Evolutionary conservation across 1,140 invertebrate genomes (phyloP).

Genomic region (Zeugodacus cucurbitae): DNA sequence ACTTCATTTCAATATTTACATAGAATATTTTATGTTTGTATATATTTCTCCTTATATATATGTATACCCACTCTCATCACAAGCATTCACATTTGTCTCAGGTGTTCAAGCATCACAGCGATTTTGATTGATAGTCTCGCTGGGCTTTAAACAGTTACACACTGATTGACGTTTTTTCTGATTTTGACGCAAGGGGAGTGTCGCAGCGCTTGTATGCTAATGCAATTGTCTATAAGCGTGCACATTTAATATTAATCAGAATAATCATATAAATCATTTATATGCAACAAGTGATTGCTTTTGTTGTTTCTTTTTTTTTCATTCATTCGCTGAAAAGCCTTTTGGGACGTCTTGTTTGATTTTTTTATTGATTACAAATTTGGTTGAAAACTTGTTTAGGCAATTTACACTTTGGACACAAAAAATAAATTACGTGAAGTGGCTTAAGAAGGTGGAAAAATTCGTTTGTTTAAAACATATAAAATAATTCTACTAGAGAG

Average conservation of each 20-base stretch:
- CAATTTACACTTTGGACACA: not conserved
- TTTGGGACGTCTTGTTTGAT: not conserved
- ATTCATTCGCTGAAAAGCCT: not conserved
- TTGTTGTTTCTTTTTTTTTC: not conserved
- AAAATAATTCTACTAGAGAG: no score
- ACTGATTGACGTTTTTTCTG: conserved; percentile 7
- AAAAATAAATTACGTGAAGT: not conserved
- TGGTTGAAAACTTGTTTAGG: not conserved
- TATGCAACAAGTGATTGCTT: not conserved
- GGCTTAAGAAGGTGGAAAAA: no score
- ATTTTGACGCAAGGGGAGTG: not conserved
- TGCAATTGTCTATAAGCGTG: not conserved
- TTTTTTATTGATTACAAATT: not conserved
- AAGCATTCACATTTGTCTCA: not conserved
- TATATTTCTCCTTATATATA: not conserved
- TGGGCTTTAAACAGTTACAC: not conserved
- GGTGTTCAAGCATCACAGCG: conserved; percentile 10
- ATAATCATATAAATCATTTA: not conserved
- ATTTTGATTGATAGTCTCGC: conserved; percentile 32
- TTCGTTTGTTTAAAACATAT: not conserved
- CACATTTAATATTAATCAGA: conserved; percentile 32
- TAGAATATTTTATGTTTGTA: not conserved
- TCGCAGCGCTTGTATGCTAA: not conserved
- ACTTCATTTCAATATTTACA: no score
- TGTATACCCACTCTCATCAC: not conserved